Evolutionary conservation across 2,797 vertebrate genomes (phyloP), one percentile per base, ranked within the genome.

Genomic region (Eupleurogrammus muticus): DNA sequence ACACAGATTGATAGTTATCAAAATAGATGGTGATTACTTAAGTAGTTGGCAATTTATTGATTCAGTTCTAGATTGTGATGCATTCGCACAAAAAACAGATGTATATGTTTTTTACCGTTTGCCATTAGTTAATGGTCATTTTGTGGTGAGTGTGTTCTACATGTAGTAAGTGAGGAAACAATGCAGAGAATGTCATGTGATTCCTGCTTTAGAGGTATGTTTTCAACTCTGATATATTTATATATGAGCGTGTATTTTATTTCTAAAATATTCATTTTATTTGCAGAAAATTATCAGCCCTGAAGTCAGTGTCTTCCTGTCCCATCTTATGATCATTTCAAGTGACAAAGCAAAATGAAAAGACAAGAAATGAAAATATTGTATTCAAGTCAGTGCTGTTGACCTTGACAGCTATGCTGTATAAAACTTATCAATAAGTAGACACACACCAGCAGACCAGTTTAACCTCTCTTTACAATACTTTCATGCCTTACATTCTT

Each of bases 401-500:
- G 42, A 76, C 28, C 28, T 58, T 69, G 47, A 42, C 7, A n/a
- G 7, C 9, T 4, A 17, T 10, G 13, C 38, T 19, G 40, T 49
- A 4, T 11, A 20, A n/a, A 56, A 21, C 11, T 11, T 11, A 2
- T 13, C 5, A 9, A 51, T 38, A 13, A 4, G 36, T 1, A 12
- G 32, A 5, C 34, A 36, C 1, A 9, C 9, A 34, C 40, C 0
- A 46, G 51, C 2, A 66, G 9, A 17, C 9, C 0, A 11, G 14
- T 7, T 52, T 32, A 0, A 24, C 7, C 48, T 21, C 2, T 54
- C 57, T 53, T 23, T 23, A 64, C 20, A 68, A 38, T 48, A 34
- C 47, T 69, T 49, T 53, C 58, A 83, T 47, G 53, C 51, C 60
- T 61, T 46, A 42, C 69, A 74, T 61, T 69, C 14, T 70, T 49